Conservation (phyloP, 2,113 vertebrate genomes). For the Centrocercus urophasianus region DNA sequence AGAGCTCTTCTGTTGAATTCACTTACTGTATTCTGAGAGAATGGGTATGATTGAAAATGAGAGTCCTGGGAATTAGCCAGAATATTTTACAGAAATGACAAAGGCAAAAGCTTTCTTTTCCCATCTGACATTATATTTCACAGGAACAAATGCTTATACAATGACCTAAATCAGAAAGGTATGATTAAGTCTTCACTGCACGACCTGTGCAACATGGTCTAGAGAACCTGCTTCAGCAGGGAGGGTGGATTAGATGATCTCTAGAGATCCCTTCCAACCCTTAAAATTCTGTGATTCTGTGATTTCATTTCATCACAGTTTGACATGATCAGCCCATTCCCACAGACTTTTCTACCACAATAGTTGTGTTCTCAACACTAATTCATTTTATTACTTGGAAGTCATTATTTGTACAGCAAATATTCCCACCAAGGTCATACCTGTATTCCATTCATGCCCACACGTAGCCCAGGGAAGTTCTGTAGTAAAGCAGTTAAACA, state of each 20-base stretch:
- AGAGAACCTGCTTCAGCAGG: no score
- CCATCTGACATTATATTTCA: not conserved
- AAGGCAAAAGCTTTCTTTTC: not conserved
- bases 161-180: not conserved
- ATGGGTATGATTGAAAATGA: conserved; percentile 25
- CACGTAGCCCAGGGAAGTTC: conserved; percentile 97
- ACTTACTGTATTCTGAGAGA: not conserved
- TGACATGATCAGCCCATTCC: not conserved
- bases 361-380: not conserved
- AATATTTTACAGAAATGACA: not conserved
- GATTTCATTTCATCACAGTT: not conserved
- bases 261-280: no score
- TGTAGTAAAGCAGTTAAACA: conserved; percentile 96
- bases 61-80: not conserved
- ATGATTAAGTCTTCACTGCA: not conserved
- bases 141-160: not conserved
- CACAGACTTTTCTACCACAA: not conserved
- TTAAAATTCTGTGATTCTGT: no score
- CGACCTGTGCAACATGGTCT: no score
- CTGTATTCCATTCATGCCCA: conserved; percentile 98
- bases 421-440: conserved; percentile 73
- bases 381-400: not conserved
- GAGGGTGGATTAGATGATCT: no score
- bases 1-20: conserved; percentile 13
- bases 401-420: not conserved